Evolutionary conservation across 1,140 invertebrate species (phyloP), one percentile per base, ranked within the genome.

Genomic region (Ephestia elutella): DNA sequence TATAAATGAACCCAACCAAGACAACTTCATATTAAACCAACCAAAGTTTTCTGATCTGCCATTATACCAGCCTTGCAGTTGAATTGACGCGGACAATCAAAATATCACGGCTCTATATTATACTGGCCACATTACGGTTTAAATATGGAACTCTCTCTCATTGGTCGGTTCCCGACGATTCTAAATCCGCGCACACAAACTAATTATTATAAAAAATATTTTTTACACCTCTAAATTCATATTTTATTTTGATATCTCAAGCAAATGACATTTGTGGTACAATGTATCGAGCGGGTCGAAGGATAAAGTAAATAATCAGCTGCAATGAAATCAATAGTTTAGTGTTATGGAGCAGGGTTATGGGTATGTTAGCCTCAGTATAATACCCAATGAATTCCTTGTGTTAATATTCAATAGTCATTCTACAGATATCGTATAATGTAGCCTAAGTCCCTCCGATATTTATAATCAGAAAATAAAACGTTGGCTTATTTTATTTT

Each of bases 1-100:
- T 88, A 82, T 86, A 86, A 84, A 88, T 86, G 83, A 86, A 78
- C 71, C 64, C 49, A 73, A 69, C 73, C 78, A 72, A 84, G 72
- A 87, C 83, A 82, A 84, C 85, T 85, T 80, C 77, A 85, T 86
- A 83, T 64, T 63, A 73, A 60, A 60, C 57, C 62, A 15, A 63
- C 79, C 71, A 80, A 28, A 55, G 17, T 70, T 67, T 44, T 56
- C 54, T 54, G 75, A 73, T 60, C 71, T 70, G 54, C 15, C n/a
- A 15, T 44, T 17, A 44, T 44, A 17, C 15, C 30, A 32, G 15
- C n/a, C 38, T 44, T 15, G 10, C 38, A 1, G 7, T 15, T 15
- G 38, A 11, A 53, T n/a, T 53, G 11, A 53, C 21, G 63, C 59
- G 28, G 54, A 17, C 38, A 15, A 44, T 44, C 38, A 44, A 68